Conservation (phyloP, 2,797 vertebrate genomes). For the Pangasius mekongensis region DNA sequence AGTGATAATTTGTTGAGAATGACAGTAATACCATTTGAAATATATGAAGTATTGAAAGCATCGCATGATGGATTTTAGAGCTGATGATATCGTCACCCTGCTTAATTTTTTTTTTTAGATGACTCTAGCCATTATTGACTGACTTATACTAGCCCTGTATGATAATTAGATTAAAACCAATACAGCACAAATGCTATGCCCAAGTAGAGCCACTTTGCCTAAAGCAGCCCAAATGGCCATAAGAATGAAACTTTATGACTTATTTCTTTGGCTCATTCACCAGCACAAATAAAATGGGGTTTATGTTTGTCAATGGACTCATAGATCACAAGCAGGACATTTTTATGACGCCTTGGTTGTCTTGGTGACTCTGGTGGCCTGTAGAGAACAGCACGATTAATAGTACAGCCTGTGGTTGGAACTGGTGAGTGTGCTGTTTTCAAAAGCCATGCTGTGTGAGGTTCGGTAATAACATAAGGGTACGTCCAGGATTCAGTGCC, state of each 20-base stretch:
- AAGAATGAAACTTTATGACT: conserved; percentile 47
- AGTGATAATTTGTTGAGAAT: neutral
- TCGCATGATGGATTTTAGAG: neutral
- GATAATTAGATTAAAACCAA: conserved; percentile 28
- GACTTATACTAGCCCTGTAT: neutral
- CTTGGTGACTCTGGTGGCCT: conserved; percentile 58
- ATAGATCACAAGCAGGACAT: conserved; percentile 49
- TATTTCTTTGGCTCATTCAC: conserved; percentile 26
- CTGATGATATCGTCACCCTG: neutral
- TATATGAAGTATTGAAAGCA: neutral
- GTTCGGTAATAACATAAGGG: conserved; percentile 7
- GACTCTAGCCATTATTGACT: neutral
- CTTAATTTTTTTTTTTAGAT: neutral
- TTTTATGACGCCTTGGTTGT: conserved; percentile 57
- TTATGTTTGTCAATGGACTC: conserved; percentile 45
- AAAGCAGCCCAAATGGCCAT: conserved; percentile 1
- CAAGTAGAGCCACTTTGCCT: conserved; percentile 14
- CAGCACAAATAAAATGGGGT: conserved; percentile 32
- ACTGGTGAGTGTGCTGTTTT: conserved; percentile 38
- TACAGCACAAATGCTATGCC: conserved; percentile 15
- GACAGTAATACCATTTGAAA: neutral
- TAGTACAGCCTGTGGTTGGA: conserved; percentile 55
- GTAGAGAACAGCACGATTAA: conserved; percentile 59
- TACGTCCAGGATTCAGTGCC: conserved; percentile 1
- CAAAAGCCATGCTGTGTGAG: conserved; percentile 56